These are phyloP conservation scores for Hedya salicella DNA, from an alignment of 2,888 invertebrate genomes.

Conservation along the genomic window DNA sequence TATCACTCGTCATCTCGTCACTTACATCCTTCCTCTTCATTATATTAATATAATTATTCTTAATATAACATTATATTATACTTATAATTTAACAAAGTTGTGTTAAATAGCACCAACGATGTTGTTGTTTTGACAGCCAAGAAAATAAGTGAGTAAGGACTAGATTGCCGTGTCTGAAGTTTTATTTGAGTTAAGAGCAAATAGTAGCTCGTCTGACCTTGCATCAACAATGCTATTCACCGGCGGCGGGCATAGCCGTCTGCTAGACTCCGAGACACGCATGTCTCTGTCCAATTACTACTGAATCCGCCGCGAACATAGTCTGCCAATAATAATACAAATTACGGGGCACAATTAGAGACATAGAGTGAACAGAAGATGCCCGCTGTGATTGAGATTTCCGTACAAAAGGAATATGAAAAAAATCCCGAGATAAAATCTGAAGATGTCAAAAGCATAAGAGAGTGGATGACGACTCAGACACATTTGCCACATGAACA, in stretches of 20 bases:
- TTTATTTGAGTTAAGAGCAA: conserved; percentile 2
- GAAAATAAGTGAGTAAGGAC: neutral
- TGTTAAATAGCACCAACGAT: too few relatives aligned
- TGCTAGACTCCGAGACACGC: conserved; percentile 24
- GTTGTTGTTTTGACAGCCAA: neutral
- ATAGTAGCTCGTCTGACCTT: conserved; percentile 35
- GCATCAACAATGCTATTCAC: conserved; percentile 35
- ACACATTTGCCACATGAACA: conserved; percentile 83
- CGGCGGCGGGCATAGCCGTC: conserved; percentile 9
- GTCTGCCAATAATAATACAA: neutral
- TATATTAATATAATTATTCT: too few relatives aligned
- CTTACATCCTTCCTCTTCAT: too few relatives aligned
- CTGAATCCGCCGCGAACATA: conserved; percentile 5
- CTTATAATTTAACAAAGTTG: too few relatives aligned
- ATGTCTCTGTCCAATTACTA: conserved; percentile 34
- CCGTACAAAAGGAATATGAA: conserved; percentile 76
- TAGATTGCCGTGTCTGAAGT: neutral
- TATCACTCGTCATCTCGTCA: too few relatives aligned
- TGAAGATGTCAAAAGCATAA: conserved; percentile 82
- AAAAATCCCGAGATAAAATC: conserved; percentile 84
- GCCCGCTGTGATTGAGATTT: conserved; percentile 50
- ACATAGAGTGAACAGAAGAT: conserved; percentile 46
- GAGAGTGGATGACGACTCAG: conserved; percentile 86
- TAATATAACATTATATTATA: too few relatives aligned
- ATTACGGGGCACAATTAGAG: neutral